phyloP scores from a whole-genome alignment of 2,888 invertebrate genomes.

The Shargacucullia verbasci region DNA sequence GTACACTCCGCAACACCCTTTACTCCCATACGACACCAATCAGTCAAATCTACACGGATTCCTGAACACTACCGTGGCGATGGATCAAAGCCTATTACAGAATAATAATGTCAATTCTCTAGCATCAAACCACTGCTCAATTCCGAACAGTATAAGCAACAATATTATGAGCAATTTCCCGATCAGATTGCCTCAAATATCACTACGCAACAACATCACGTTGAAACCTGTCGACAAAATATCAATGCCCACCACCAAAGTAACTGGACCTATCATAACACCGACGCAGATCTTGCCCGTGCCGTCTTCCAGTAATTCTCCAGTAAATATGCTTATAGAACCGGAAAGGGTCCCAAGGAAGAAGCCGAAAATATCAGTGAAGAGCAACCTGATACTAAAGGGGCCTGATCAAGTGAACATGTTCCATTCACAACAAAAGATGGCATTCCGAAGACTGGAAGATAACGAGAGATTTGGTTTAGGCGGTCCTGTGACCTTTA shows the following conservation, averaged over 20 bases:
- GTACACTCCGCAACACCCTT: conserved; percentile 69
- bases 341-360: conserved; percentile 79
- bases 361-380: conserved; percentile 87
- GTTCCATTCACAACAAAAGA: conserved; percentile 86
- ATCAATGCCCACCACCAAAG: conserved; percentile 76
- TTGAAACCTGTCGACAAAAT: conserved; percentile 81
- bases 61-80: conserved; percentile 73
- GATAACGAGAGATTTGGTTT: conserved; percentile 82
- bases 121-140: conserved; percentile 72
- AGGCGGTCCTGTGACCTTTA: conserved; percentile 81
- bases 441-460: conserved; percentile 83
- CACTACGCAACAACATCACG: conserved; percentile 77
- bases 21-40: conserved; percentile 72
- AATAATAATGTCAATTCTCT: conserved; percentile 73
- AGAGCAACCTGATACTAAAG: conserved; percentile 85
- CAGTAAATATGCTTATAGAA: conserved; percentile 73
- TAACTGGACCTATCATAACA: conserved; percentile 81
- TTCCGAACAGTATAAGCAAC: conserved; percentile 70
- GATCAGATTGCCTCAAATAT: conserved; percentile 76
- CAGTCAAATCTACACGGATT: conserved; percentile 77
- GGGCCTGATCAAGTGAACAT: conserved; percentile 86
- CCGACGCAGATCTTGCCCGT: conserved; percentile 84
- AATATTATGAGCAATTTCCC: conserved; percentile 85
- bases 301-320: conserved; percentile 80
- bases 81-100: conserved; percentile 75